These are phyloP conservation scores for Nipponacmea schrenckii DNA, from an alignment of 2,888 invertebrate species.

Conservation along the genomic window DNA sequence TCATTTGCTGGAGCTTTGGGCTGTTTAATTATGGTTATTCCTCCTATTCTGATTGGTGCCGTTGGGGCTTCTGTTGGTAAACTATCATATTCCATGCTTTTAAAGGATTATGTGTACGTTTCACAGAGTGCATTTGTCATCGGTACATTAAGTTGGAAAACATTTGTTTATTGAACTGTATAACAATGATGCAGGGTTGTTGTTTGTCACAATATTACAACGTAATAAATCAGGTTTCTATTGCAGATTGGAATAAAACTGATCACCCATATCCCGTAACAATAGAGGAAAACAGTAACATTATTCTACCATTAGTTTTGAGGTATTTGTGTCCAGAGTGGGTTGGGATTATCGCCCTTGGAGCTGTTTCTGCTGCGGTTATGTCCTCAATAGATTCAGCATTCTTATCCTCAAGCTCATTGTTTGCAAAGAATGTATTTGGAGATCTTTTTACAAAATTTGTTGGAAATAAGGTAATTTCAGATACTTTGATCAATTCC, in stretches of 20 bases:
- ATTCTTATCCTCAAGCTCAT: conserved; percentile 95
- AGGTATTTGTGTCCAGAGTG: conserved; percentile 95
- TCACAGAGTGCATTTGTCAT: too few species aligned
- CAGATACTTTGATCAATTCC: background rate
- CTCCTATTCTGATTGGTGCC: conserved; percentile 95
- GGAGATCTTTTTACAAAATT: conserved; percentile 94
- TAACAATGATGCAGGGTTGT: too few species aligned
- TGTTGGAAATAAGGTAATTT: conserved; percentile 78
- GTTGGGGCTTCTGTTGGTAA: conserved; percentile 93
- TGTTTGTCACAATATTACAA: background rate
- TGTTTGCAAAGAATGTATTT: conserved; percentile 99
- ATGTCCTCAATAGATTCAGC: conserved; percentile 99
- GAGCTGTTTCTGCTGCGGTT: conserved; percentile 97
- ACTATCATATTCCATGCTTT: background rate
- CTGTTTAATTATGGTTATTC: conserved; percentile 96
- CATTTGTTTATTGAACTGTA: too few species aligned
- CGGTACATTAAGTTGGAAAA: background rate
- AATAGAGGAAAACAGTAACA: conserved; percentile 76
- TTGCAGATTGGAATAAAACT: conserved; percentile 93
- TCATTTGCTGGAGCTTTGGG: conserved; percentile 96
- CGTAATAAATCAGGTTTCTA: background rate
- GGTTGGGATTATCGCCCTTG: conserved; percentile 96
- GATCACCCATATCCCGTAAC: conserved; percentile 72
- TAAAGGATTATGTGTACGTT: background rate
- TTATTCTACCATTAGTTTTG: conserved; percentile 96